A percentile compares a stretch with the other conserved stretches of the same genome.
These are phyloP conservation scores for Balaeniceps rex DNA, from an alignment of 2,113 vertebrate genomes.

Conservation along the genomic window DNA sequence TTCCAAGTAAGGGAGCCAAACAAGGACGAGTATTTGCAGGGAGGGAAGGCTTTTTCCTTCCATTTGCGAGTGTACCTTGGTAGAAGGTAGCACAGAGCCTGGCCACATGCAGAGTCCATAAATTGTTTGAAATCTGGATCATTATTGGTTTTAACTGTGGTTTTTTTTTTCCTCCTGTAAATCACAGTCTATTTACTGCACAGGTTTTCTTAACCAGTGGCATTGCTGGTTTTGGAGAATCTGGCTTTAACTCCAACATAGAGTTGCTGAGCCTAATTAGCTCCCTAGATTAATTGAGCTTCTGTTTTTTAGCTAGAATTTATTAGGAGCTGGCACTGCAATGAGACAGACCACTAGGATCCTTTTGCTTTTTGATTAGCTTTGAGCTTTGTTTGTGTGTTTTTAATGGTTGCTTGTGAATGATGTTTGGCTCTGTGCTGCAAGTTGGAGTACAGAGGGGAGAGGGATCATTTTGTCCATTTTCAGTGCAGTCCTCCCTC, in stretches of 20 bases:
- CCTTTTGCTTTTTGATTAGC: background rate
- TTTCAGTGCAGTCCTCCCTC: background rate
- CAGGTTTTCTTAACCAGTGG: background rate
- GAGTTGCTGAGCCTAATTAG: conserved; percentile 26
- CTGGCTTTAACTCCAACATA: background rate
- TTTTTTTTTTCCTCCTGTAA: background rate
- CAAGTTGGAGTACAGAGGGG: background rate
- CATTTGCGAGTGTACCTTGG: background rate
- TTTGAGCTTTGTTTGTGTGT: background rate
- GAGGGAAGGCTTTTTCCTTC: background rate
- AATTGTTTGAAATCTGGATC: background rate
- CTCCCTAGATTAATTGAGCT: conserved; percentile 15
- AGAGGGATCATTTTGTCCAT: background rate
- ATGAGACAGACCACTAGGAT: background rate
- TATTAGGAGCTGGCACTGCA: background rate
- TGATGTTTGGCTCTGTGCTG: background rate
- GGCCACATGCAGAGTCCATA: background rate
- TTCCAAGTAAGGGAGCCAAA: background rate
- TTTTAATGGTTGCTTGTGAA: background rate
- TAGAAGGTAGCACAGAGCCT: background rate
- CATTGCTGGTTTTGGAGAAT: background rate
- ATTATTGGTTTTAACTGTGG: background rate
- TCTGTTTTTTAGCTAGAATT: conserved; percentile 4
- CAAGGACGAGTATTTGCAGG: background rate
- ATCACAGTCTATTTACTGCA: background rate